Evolutionary conservation across 2,113 vertebrate species (phyloP).

Genomic region (Phocoena phocoena): DNA sequence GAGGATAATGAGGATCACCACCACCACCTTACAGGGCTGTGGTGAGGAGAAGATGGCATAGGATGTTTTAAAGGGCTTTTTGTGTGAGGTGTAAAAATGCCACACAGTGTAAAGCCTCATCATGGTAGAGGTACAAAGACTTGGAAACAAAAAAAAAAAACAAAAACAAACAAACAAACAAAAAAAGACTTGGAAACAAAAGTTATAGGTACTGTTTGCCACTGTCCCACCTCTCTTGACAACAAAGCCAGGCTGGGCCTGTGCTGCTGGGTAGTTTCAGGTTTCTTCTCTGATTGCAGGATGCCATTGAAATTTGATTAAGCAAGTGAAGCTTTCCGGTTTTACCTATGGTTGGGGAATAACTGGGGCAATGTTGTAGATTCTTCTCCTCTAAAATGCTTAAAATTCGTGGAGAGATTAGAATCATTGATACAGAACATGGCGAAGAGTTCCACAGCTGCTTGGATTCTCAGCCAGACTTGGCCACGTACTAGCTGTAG

Average conservation of each 20-base stretch:
- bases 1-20: neutral
- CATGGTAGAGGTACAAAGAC: neutral
- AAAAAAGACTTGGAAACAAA: neutral
- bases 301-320: neutral
- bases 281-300: constrained; percentile 10
- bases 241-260: neutral
- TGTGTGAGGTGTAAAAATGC: neutral
- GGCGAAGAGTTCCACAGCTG: neutral
- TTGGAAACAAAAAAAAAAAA: neutral
- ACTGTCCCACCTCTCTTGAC: neutral
- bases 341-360: constrained; percentile 28
- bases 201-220: neutral
- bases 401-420: neutral
- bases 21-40: neutral
- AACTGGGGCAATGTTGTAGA: neutral
- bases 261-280: neutral
- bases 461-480: neutral
- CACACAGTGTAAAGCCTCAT: neutral
- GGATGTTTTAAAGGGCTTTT: neutral
- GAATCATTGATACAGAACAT: neutral
- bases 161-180: no score
- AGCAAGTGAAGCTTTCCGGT: neutral
- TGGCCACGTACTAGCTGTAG: neutral
- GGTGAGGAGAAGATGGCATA: neutral
- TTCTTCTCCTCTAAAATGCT: constrained; percentile 26